Evolutionary conservation across 2,888 invertebrate species (phyloP).

Genomic region (Calameuta filiformis): DNA sequence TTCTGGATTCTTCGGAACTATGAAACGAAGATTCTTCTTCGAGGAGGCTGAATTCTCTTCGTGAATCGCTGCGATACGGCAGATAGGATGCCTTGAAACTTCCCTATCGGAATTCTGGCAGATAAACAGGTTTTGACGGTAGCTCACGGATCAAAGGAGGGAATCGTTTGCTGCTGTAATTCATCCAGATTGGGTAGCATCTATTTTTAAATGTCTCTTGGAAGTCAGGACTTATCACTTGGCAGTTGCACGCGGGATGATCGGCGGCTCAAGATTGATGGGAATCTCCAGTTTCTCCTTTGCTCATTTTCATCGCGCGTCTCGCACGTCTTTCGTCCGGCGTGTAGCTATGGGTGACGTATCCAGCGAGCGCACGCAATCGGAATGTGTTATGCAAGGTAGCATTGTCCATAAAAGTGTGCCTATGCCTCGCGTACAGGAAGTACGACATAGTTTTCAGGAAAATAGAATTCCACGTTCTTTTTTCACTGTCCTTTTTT

Average conservation of each 20-base stretch:
- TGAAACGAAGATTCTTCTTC: not conserved
- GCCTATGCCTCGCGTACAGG: not conserved
- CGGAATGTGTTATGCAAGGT: constrained; percentile 2
- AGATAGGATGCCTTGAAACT: not conserved
- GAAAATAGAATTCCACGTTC: not conserved
- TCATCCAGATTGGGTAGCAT: not conserved
- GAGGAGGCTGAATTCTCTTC: not conserved
- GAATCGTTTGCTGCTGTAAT: not conserved
- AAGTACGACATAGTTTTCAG: not conserved
- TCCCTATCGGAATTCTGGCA: not conserved
- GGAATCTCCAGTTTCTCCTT: not conserved
- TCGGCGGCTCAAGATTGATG: not conserved
- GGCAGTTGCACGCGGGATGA: not conserved
- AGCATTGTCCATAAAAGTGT: not conserved
- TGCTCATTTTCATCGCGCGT: not conserved
- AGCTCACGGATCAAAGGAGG: not conserved
- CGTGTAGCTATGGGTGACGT: not conserved
- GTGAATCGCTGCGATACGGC: not conserved
- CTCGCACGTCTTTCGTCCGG: not conserved
- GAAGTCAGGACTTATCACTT: not conserved
- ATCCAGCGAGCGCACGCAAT: not conserved
- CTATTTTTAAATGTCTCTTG: not conserved
- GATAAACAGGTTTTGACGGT: not conserved
- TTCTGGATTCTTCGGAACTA: not conserved
- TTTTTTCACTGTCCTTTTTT: not conserved